Percentiles rank a stretch among this genome's conserved stretches.
These are phyloP conservation scores for Aphaenogaster floridana DNA, from an alignment of 1,140 invertebrate genomes.

Conservation along the genomic window DNA sequence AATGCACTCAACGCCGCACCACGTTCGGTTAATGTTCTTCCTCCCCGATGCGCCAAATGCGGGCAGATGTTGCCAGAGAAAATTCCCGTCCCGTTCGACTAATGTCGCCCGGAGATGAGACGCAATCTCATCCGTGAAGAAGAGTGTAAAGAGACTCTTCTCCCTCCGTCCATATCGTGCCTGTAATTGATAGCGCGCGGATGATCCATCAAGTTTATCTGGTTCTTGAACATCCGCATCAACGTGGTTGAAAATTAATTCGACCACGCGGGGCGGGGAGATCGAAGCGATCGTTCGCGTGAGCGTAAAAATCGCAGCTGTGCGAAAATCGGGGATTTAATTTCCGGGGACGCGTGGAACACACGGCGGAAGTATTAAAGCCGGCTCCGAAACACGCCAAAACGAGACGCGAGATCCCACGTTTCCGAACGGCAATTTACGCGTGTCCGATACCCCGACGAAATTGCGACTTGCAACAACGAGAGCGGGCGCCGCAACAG, in stretches of 20 bases:
- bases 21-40: not conserved
- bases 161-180: not conserved
- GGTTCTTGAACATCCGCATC: not conserved
- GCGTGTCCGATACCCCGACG: constrained; percentile 18
- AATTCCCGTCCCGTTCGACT: constrained; percentile 1
- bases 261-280: no score
- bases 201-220: not conserved
- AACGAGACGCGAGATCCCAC: constrained; percentile 10
- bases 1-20: not conserved
- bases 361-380: constrained; percentile 32
- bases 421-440: constrained; percentile 35
- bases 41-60: constrained; percentile 2
- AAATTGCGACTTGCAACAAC: constrained; percentile 57
- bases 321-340: constrained; percentile 47
- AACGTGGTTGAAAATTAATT: not conserved
- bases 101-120: not conserved
- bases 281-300: not conserved
- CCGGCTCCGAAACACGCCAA: not conserved
- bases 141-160: not conserved
- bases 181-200: not conserved
- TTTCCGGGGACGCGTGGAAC: constrained; percentile 31
- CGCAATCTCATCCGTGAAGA: not conserved
- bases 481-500: not conserved
- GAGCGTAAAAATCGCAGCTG: constrained; percentile 33
- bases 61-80: not conserved